These are phyloP conservation scores for Ophion ventricosus DNA, from an alignment of 2,888 invertebrate species.

Conservation along the genomic window DNA sequence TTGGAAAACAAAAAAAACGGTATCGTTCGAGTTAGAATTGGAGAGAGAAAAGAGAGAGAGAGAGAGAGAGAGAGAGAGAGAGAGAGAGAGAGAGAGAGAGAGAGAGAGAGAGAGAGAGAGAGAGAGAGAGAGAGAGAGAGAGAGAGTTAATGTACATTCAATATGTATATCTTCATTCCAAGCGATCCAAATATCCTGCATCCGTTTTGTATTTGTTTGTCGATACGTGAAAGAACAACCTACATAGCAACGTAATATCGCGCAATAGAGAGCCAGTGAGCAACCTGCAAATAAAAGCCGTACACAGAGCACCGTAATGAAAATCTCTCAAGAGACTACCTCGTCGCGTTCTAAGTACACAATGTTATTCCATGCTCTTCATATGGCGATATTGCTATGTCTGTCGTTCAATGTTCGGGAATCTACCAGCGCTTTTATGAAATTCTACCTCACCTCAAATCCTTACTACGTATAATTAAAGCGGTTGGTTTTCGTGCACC, in stretches of 20 bases:
- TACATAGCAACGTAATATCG: constrained; percentile 12
- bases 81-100: background rate
- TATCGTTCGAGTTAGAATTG: background rate
- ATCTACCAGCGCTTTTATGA: background rate
- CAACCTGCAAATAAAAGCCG: background rate
- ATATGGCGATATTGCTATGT: background rate
- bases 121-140: background rate
- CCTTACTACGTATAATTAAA: background rate
- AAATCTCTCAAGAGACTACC: constrained; percentile 27
- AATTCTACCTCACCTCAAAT: background rate
- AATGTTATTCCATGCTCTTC: background rate
- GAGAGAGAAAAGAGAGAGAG: too few relatives aligned
- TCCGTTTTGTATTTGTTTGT: background rate
- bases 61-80: background rate
- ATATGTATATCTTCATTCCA: background rate
- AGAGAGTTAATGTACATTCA: background rate
- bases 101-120: constrained; percentile 1
- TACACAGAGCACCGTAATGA: constrained; percentile 3
- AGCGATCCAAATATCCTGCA: background rate
- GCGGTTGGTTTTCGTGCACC: background rate
- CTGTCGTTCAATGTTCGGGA: background rate
- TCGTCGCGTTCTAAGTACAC: background rate
- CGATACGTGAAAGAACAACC: background rate
- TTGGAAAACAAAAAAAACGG: background rate
- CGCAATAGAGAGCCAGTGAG: constrained; percentile 7